phyloP scores from a whole-genome alignment of 2,888 invertebrate genomes.

The Tinea semifulvella region DNA sequence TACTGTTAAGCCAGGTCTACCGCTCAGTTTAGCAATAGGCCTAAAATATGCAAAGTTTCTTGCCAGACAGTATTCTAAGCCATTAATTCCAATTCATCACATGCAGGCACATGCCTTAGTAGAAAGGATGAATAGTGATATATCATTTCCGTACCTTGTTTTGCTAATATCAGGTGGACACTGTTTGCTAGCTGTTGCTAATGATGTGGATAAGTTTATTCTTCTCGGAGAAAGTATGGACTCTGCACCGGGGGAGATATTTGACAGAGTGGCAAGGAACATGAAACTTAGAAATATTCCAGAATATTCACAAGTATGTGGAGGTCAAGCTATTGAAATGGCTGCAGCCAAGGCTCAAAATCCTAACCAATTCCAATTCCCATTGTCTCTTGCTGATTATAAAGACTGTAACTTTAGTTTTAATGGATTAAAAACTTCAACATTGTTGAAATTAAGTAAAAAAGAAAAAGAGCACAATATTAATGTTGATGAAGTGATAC shows the following conservation, averaged over 20 bases:
- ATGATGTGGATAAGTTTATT: conserved; percentile 78
- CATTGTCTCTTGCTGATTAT: conserved; percentile 69
- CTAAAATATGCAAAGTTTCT: conserved; percentile 84
- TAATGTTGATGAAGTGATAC: conserved; percentile 77
- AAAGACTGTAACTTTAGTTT: conserved; percentile 93
- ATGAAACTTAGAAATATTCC: conserved; percentile 82
- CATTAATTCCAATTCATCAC: conserved; percentile 96
- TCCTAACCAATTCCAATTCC: conserved; percentile 73
- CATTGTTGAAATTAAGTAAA: conserved; percentile 54
- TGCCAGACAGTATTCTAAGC: conserved; percentile 73
- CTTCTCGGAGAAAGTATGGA: conserved; percentile 84
- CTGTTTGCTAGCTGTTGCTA: conserved; percentile 81
- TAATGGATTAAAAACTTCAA: conserved; percentile 79
- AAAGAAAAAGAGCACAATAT: conserved; percentile 68
- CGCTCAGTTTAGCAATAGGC: conserved; percentile 82
- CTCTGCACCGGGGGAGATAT: conserved; percentile 91
- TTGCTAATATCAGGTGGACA: conserved; percentile 95
- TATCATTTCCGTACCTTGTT: conserved; percentile 89
- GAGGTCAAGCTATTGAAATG: conserved; percentile 87
- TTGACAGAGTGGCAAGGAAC: conserved; percentile 91
- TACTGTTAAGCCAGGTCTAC: conserved; percentile 86
- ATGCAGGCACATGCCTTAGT: conserved; percentile 99
- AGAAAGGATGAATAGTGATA: conserved; percentile 75
- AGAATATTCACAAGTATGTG: conserved; percentile 77
- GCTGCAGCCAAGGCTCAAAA: conserved; percentile 77